A percentile compares a stretch with the other conserved stretches of the same genome.
Evolutionary conservation across 2,113 vertebrate species (phyloP).

Genomic region (Rallus limicola): DNA sequence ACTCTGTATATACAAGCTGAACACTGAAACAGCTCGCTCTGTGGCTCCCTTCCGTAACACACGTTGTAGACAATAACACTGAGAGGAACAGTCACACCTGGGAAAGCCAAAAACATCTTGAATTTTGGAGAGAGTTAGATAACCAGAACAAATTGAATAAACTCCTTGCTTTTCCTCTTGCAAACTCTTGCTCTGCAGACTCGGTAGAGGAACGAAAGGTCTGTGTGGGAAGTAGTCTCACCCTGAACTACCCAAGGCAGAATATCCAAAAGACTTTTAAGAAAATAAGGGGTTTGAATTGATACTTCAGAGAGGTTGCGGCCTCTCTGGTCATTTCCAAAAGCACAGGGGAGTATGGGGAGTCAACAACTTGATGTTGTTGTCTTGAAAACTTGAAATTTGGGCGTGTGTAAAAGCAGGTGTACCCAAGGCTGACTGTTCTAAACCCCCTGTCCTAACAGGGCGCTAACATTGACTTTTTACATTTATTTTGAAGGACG

Average conservation of each 20-base stretch:
- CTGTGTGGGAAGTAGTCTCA: rapidly evolving
- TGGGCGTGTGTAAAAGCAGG: neutral
- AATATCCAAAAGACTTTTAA: neutral
- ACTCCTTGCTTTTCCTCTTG: neutral
- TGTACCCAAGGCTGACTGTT: neutral
- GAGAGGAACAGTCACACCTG: neutral
- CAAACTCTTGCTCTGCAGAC: neutral
- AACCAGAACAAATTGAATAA: neutral
- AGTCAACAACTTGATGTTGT: neutral
- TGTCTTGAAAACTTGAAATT: neutral
- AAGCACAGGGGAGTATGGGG: neutral
- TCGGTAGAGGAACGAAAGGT: neutral
- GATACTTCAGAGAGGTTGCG: neutral
- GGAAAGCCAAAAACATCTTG: neutral
- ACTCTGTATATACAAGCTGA: neutral
- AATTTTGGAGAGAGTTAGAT: neutral
- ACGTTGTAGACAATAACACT: neutral
- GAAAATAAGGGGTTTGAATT: neutral
- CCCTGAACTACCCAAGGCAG: neutral
- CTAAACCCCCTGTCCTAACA: neutral
- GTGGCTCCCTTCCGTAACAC: neutral
- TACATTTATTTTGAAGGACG: conserved; percentile 80
- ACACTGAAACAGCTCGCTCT: neutral
- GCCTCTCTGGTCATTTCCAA: neutral
- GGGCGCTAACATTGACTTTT: conserved; percentile 32